These are phyloP conservation scores for Amphiduros pacificus DNA, from an alignment of 2,888 invertebrate species.

Conservation along the genomic window DNA sequence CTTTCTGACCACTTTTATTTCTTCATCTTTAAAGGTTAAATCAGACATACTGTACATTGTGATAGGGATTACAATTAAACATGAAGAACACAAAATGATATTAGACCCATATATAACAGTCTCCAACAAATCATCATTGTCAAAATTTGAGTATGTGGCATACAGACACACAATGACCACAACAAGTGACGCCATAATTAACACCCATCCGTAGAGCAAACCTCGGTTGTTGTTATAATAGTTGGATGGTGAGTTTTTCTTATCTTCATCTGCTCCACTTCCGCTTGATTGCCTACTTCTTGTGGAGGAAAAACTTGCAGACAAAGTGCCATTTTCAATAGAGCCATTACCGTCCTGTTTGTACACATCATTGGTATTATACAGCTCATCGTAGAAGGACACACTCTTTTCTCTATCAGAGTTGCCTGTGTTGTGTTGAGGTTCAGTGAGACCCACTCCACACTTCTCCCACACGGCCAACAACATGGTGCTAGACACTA, in stretches of 20 bases:
- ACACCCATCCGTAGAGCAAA: not conserved
- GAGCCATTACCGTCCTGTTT: too few species aligned
- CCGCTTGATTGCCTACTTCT: too few species aligned
- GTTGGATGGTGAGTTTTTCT: too few species aligned
- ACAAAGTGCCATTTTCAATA: too few species aligned
- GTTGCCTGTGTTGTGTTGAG: too few species aligned
- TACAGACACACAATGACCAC: not conserved
- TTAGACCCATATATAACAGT: not conserved
- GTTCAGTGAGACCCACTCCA: constrained; percentile 3
- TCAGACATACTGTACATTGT: not conserved
- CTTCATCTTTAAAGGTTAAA: not conserved
- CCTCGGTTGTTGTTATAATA: not conserved
- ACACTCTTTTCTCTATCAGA: too few species aligned
- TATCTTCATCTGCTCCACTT: not conserved
- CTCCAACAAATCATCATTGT: not conserved
- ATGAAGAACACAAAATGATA: not conserved
- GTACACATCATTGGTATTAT: too few species aligned
- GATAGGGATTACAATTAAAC: not conserved
- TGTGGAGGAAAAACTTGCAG: too few species aligned
- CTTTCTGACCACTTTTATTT: not conserved
- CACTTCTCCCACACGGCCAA: constrained; percentile 1
- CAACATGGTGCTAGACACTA: not conserved
- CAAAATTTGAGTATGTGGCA: not conserved
- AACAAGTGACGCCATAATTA: not conserved
- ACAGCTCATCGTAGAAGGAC: too few species aligned